Conservation (phyloP, 2,113 vertebrate genomes). For the Tupaia tana region DNA sequence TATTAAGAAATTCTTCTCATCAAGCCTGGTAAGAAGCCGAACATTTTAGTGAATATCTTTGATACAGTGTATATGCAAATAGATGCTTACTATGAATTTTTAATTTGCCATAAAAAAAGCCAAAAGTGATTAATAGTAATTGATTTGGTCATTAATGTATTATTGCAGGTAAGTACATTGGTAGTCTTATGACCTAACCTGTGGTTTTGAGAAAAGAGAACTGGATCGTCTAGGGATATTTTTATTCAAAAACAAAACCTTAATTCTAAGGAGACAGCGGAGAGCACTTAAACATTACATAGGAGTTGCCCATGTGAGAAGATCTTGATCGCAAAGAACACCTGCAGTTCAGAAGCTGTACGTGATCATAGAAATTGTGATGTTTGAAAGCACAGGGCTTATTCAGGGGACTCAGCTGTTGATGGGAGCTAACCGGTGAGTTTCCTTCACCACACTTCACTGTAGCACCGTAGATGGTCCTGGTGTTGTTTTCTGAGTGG, state of each 20-base stretch:
- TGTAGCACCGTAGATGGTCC: not conserved
- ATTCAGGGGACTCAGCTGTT: not conserved
- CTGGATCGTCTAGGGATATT: conserved; percentile 37
- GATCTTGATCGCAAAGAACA: not conserved
- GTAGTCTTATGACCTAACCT: conserved; percentile 35
- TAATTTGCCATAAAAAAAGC: conserved; percentile 29
- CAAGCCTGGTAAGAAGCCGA: conserved; percentile 93
- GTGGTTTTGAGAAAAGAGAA: conserved; percentile 27
- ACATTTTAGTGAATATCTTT: conserved; percentile 28
- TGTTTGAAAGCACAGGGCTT: conserved; percentile 7
- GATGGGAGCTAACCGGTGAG: not conserved
- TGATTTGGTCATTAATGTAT: conserved; percentile 30
- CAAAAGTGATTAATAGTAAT: not conserved
- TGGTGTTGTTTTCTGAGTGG: not conserved
- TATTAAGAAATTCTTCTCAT: conserved; percentile 92
- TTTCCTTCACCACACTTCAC: not conserved
- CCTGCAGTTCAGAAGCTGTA: not conserved
- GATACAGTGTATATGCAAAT: conserved; percentile 30
- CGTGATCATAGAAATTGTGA: not conserved
- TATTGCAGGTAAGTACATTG: conserved; percentile 22
- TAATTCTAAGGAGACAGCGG: conserved; percentile 7
- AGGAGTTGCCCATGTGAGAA: not conserved
- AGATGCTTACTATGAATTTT: conserved; percentile 21
- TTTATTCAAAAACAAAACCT: conserved; percentile 55
- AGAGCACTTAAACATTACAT: not conserved